Evolutionary conservation across 1,140 invertebrate genomes (phyloP).

Genomic region (Drosophila insularis): DNA sequence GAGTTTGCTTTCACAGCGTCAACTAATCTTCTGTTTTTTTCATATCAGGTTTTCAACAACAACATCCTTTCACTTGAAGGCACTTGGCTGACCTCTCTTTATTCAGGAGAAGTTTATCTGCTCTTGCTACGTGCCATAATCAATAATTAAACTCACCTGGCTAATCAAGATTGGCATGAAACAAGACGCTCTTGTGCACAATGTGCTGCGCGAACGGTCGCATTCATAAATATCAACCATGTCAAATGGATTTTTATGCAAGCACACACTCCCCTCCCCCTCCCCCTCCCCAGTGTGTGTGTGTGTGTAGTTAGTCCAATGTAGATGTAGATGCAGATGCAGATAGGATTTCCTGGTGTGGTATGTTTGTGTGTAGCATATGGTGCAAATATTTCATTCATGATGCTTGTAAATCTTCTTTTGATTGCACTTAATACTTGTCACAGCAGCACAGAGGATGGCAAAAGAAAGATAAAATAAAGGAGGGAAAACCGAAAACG

Average conservation of each 20-base stretch:
- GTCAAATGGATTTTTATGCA: constrained; percentile 73
- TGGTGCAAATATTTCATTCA: constrained; percentile 80
- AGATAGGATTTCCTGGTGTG: constrained; percentile 1
- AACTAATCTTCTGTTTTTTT: constrained; percentile 34
- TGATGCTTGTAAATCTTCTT: constrained; percentile 81
- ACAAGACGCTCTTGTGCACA: neutral
- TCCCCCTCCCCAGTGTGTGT: neutral
- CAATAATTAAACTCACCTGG: constrained; percentile 72
- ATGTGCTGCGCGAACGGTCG: constrained; percentile 6
- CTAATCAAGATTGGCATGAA: constrained; percentile 62
- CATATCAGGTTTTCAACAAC: constrained; percentile 19
- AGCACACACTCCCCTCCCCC: constrained; percentile 18
- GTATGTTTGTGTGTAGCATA: constrained; percentile 53
- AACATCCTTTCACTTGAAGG: constrained; percentile 59
- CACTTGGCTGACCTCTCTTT: neutral
- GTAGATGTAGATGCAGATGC: constrained; percentile 30
- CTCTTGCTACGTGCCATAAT: constrained; percentile 54
- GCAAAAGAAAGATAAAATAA: constrained; percentile 23
- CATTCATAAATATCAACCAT: constrained; percentile 63
- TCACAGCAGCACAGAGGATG: constrained; percentile 50
- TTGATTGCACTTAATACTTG: constrained; percentile 81
- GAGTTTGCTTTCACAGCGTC: constrained; percentile 40
- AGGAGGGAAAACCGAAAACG: neutral
- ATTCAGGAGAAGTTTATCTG: neutral
- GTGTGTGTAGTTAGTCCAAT: neutral